Base-by-base conservation (phyloP, 2,888 invertebrate species). In the Trissonchulus sp. region DNA sequence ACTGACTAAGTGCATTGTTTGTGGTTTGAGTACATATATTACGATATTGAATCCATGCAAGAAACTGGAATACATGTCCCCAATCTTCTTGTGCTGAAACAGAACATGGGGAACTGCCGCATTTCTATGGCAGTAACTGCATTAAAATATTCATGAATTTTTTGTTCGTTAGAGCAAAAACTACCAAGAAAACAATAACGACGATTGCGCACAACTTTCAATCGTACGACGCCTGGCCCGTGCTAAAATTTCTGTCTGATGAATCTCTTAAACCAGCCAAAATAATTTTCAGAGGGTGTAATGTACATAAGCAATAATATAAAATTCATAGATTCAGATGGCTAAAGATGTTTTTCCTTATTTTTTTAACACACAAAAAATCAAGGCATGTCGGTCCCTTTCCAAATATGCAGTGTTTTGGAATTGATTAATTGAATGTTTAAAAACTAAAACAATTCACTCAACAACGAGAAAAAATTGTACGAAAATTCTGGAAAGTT, bases 181-280 rank as follows among this genome's bases (percentile, higher is more conserved):
- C 48, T 8, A 48, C 8, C 8, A 8, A 23, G 23, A 15, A 8
- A 23, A 8, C 23, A 15, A 48, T 48, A 48, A 68, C 35, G n/a
- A 34, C 33, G 8, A 36, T 78, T 8, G 77, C 77, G 0, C 78
- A 78, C 62, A 77, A 78, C 34, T 1, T 65, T 0, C 68, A 37
- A 37, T 38, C 71, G 1, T 78, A 78, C 31, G 78, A 78, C 72
- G 33, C 18, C 0, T 48, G 48, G 8, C 48, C 48, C 8, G 23
- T 48, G 8, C 23, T 48, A 48, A 48, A 48, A 8, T 48, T 48
- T 48, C 23, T 48, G 48, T 23, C 8, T 48, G 48, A 68, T 18
- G 36, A 76, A 48, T 38, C 23, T 30, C 28, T n/a, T 15, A 72
- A 63, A 30, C 74, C 74, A 2, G 2, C 23, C n/a, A 36, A 48